phyloP scores from a whole-genome alignment of 2,888 invertebrate species.

The Parasteatoda lunata region DNA sequence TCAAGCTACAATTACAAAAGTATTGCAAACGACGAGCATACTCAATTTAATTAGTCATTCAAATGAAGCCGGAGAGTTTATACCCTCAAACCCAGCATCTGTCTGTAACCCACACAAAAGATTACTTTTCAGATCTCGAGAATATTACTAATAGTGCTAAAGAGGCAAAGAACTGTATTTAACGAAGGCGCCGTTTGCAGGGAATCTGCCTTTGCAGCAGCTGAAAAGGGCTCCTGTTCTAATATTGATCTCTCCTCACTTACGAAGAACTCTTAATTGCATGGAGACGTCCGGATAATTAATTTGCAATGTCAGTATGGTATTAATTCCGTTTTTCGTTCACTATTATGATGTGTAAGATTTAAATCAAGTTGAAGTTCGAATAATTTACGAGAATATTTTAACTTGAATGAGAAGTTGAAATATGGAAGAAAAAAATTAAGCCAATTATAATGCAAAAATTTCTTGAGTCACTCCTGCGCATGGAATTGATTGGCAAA shows the following conservation, averaged over 20 bases:
- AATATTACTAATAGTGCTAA: background rate
- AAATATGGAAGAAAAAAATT: no score
- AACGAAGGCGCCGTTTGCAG: background rate
- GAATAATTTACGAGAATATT: no score
- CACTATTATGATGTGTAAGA: no score
- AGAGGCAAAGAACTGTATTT: background rate
- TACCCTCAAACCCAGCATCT: background rate
- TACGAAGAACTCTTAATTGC: conserved; percentile 12
- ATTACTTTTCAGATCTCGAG: background rate
- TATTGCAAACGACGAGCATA: background rate
- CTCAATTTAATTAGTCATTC: background rate
- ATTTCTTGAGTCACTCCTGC: no score
- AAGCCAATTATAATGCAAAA: no score
- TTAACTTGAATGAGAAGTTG: no score
- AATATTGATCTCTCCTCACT: conserved; percentile 21
- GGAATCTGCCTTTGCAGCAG: background rate
- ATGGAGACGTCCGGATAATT: conserved; percentile 22
- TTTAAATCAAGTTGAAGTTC: no score
- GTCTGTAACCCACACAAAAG: background rate
- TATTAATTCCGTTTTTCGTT: background rate
- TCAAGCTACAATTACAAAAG: background rate
- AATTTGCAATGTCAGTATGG: conserved; percentile 26
- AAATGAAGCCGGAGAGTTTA: background rate
- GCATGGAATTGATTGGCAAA: no score
- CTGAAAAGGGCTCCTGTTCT: background rate